A percentile compares a stretch with the other conserved stretches of the same genome.
Conservation (phyloP, 2,113 vertebrate genomes). For the Pelecanoides urinatrix region DNA sequence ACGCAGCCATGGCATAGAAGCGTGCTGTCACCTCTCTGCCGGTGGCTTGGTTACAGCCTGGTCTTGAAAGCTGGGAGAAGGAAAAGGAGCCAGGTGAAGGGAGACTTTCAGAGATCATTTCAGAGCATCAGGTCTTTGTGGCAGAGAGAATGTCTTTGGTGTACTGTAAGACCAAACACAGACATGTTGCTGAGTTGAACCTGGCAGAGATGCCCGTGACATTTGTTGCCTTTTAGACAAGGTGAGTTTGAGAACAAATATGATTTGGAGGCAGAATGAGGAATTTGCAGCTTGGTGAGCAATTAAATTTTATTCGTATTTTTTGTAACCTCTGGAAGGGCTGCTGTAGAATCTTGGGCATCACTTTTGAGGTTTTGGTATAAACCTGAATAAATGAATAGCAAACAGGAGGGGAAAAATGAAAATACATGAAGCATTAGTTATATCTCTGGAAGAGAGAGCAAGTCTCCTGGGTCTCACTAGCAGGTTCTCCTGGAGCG, state of each 20-base stretch:
- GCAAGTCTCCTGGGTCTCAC: background rate
- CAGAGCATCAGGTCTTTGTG: background rate
- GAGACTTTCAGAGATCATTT: background rate
- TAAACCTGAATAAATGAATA: background rate
- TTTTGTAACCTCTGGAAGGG: background rate
- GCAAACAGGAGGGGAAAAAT: background rate
- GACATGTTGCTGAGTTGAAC: background rate
- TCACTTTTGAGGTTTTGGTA: background rate
- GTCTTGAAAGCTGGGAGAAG: background rate
- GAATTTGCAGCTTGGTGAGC: background rate
- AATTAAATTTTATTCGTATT: background rate
- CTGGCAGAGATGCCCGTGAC: background rate
- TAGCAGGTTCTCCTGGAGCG: background rate
- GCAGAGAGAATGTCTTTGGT: background rate
- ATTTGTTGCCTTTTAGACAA: background rate
- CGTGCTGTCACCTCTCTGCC: accelerated
- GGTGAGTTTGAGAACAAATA: background rate
- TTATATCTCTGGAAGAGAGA: background rate
- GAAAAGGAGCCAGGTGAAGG: background rate
- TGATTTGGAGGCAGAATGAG: background rate
- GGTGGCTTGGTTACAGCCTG: background rate
- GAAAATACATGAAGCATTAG: background rate
- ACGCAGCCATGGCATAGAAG: background rate
- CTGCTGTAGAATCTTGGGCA: background rate
- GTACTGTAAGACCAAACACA: background rate